phyloP scores from a whole-genome alignment of 2,797 vertebrate genomes.

The Sparidentex hasta region DNA sequence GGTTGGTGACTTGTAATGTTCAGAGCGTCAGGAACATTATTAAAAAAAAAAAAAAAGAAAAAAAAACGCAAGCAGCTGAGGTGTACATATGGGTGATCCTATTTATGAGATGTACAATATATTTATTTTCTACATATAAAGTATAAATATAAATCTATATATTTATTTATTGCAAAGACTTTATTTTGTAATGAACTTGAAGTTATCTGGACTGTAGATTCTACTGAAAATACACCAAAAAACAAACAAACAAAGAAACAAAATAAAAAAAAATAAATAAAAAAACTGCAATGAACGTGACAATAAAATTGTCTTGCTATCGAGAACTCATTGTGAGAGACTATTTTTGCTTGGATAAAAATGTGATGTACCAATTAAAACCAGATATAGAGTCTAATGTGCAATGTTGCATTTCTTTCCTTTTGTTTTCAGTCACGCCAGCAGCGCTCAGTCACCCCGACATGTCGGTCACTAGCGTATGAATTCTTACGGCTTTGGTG shows the following conservation, averaged over 20 bases:
- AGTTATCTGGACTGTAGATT: conserved; percentile 94
- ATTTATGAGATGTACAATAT: conserved; percentile 99
- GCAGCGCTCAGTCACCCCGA: not conserved
- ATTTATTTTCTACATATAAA: conserved; percentile 99
- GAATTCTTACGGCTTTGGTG: not conserved
- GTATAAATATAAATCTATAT: conserved; percentile 96
- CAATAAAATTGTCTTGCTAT: conserved; percentile 97
- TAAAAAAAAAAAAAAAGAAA: no score
- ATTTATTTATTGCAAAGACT: conserved; percentile 99
- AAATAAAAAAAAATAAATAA: conserved; percentile 68
- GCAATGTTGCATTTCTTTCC: conserved; percentile 66
- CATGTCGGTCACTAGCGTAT: not conserved
- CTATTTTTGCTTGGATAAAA: conserved; percentile 80
- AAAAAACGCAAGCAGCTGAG: conserved; percentile 89
- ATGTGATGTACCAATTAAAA: conserved; percentile 84
- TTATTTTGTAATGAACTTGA: conserved; percentile 99
- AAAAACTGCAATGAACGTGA: conserved; percentile 85
- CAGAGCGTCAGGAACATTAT: conserved; percentile 88
- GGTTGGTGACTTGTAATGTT: conserved; percentile 88
- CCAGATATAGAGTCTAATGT: conserved; percentile 71
- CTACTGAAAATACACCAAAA: conserved; percentile 91
- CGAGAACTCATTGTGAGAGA: conserved; percentile 80
- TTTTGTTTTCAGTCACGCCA: conserved; percentile 12
- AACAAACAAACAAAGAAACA: conserved; percentile 21
- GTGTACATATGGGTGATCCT: conserved; percentile 96